Percentiles rank a stretch among this genome's conserved stretches.
Evolutionary conservation across 2,797 vertebrate species (phyloP).

Genomic region (Sebastes kiyomatsui): DNA sequence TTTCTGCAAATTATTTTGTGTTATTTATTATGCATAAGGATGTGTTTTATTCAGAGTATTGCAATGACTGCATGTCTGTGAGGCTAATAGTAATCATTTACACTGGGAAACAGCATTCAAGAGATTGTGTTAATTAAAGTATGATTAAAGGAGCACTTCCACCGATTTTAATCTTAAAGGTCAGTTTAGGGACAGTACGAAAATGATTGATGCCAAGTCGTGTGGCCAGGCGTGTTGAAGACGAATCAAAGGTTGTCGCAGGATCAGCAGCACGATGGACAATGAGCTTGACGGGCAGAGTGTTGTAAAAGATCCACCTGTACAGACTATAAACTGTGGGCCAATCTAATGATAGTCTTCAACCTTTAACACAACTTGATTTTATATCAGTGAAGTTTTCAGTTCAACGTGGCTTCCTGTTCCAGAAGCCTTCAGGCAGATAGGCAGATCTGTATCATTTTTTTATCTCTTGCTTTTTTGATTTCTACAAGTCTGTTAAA

Average conservation of each 20-base stretch:
- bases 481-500: background rate
- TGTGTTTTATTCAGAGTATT: background rate
- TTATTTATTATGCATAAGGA: background rate
- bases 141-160: background rate
- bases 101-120: background rate
- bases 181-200: background rate
- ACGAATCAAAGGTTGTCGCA: background rate
- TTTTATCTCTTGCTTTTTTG: background rate
- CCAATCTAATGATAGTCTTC: background rate
- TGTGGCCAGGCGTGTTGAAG: background rate
- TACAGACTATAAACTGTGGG: background rate
- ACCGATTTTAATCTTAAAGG: background rate
- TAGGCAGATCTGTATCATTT: background rate
- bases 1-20: conserved; percentile 18
- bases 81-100: background rate
- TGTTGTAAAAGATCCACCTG: background rate
- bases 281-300: background rate
- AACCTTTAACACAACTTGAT: background rate
- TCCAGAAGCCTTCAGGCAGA: background rate
- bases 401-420: background rate
- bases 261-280: background rate
- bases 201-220: background rate
- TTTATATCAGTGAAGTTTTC: background rate
- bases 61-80: background rate
- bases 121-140: background rate